Base-by-base conservation (phyloP, 2,888 invertebrate genomes). In the Chamaedrilus cognettii region DNA sequence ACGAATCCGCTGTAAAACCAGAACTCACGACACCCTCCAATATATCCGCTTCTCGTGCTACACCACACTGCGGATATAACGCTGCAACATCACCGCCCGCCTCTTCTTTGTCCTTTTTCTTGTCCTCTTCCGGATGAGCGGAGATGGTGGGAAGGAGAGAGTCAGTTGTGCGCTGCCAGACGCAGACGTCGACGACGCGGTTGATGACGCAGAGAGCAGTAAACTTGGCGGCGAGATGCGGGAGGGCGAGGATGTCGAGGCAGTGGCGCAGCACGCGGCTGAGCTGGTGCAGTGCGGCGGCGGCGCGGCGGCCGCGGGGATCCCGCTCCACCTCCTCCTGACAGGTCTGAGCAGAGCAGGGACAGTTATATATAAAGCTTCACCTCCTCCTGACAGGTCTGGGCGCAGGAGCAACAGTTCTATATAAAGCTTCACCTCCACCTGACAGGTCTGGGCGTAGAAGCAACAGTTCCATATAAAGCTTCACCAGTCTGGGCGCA, bases 181-280 rank as follows among this genome's bases (percentile, higher is more conserved):
- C 80, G 68, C 85, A 84, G 31, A 85, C 84, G 80, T 89, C 88
- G 64, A 88, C 80, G 50, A 86, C 82, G 66, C 79, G 75, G 80
- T 89, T 89, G 72, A 88, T 84, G 65, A 87, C 86, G 72, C 85
- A 85, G 76, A 89, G 84, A 3, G 88, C 87, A 0, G 88, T 87
- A 81, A 87, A 70, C 26, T 51, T 60, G n/a, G 60, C 57, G 50
- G 51, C 59, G 4, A 60, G 33, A 19, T 66, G 59, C 11, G 28
- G 49, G 1, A 64, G 52, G 70, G 86, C 85, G 67, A 87, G 83
- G 69, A 88, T 85, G 69, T 86, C 85, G 64, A 88, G 83, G 68
- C 87, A 86, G 60, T 87, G 85, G 65, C 85, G 84, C 56, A 87
- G 83, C 65, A 89, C 82, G 71, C 86, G 84, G 64, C 87, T 85